Evolutionary conservation across 1,140 invertebrate species (phyloP), one percentile per base, ranked within the genome.

Genomic region (Pogonus chalceus): DNA sequence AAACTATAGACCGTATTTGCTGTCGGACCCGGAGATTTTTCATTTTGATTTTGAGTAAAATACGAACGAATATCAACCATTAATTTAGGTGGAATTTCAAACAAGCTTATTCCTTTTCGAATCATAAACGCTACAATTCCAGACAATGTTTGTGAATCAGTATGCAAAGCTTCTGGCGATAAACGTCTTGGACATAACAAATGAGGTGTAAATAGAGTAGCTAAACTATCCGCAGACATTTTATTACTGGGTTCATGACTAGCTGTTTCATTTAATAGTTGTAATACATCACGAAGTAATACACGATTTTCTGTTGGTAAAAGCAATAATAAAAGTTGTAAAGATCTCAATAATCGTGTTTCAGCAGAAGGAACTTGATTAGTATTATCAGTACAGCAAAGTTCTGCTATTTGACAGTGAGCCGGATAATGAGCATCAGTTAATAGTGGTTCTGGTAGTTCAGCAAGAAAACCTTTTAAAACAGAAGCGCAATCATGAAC

Each of bases 401-500:
- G 18, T 9, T 43, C 82, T 55, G 88, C 82, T 60, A 95, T 84
- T 75, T 92, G 90, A 61, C 84, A 85, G 68, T 94, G 89, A 20
- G 87, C 87, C 55, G 87, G 83, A 74, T 91, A 93, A 73, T 92
- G 86, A 56, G 84, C 81, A 67, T 94, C 89, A 51, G 88, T 90
- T 1, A 95, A 71, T 22, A 96, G 71, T 1, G 92, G 92, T 67
- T 96, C 91, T 0, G 90, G 83, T 35, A 95, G 69, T 55, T 95
- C 91, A 4, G 89, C 81, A 1, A 96, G 69, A 66, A 89, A 91
- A 16, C 80, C 81, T 72, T 96, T 96, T 4, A 96, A 76, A 12
- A 95, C 90, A 20, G 87, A 90, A 14, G 92, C 91, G 78, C 88
- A 92, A 68, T 96, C 93, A 67, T 96, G 91, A 9, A 92, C 87